Evolutionary conservation across 1,140 invertebrate species (phyloP).

Genomic region (Diorhabda sublineata): DNA sequence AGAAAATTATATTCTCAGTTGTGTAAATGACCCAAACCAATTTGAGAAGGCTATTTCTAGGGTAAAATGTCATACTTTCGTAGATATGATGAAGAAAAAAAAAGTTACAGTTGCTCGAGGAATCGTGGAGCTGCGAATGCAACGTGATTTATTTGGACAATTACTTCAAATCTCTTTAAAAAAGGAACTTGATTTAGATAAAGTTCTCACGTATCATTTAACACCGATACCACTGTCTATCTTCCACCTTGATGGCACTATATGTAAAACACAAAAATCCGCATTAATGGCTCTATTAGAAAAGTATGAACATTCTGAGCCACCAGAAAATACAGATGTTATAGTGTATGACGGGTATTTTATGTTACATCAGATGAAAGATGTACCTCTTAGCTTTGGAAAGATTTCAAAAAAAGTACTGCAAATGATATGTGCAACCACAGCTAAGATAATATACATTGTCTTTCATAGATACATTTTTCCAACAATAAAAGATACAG

Average conservation of each 20-base stretch:
- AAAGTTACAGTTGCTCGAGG: slow-evolving; percentile 22
- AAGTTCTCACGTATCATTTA: slow-evolving; percentile 19
- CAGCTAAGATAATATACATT: slow-evolving; percentile 21
- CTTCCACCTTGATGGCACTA: slow-evolving; percentile 23
- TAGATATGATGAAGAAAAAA: too few species aligned
- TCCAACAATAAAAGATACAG: too few species aligned
- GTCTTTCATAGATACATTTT: slow-evolving; percentile 5
- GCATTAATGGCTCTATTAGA: slow-evolving; percentile 6
- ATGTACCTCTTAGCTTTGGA: slow-evolving; percentile 33
- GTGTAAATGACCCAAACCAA: too few species aligned
- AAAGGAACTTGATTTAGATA: slow-evolving; percentile 17
- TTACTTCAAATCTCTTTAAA: slow-evolving; percentile 20
- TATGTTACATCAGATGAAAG: slow-evolving; percentile 26
- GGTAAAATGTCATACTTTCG: too few species aligned
- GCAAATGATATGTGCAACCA: slow-evolving; percentile 19
- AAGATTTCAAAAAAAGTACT: slow-evolving; percentile 31
- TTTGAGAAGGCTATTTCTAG: too few species aligned
- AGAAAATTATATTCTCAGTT: too few species aligned
- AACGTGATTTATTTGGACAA: slow-evolving; percentile 29
- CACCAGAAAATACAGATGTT: slow-evolving; percentile 4
- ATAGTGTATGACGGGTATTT: slow-evolving; percentile 26
- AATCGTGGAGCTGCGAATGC: slow-evolving; percentile 29
- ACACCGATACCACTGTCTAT: slow-evolving; percentile 24
- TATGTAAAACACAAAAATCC: slow-evolving; percentile 21
- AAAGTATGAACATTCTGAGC: background rate